phyloP scores from a whole-genome alignment of 2,888 invertebrate species.

The Tortrix viridana region DNA sequence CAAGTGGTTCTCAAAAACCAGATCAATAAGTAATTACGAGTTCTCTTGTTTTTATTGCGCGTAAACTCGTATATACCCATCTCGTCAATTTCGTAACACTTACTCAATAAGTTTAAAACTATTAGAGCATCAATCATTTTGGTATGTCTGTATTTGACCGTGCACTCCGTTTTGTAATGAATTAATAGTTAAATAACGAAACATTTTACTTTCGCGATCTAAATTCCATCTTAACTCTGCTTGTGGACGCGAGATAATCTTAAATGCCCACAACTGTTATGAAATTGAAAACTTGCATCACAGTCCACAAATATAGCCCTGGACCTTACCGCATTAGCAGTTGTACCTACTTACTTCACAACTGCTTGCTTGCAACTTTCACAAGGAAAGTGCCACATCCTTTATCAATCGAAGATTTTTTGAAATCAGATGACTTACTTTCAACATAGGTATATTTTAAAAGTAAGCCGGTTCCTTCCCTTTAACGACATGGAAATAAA shows the following conservation, averaged over 20 bases:
- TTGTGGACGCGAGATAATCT: constrained; percentile 46
- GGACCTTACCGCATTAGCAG: not conserved
- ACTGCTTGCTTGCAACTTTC: too few species aligned
- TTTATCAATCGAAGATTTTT: too few species aligned
- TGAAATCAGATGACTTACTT: too few species aligned
- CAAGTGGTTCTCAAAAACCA: too few species aligned
- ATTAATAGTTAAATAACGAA: constrained; percentile 41
- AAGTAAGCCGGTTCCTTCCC: too few species aligned
- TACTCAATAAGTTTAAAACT: constrained; percentile 42
- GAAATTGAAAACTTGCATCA: constrained; percentile 42
- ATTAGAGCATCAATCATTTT: constrained; percentile 50
- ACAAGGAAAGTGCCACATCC: too few species aligned
- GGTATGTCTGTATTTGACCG: constrained; percentile 44
- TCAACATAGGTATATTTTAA: too few species aligned
- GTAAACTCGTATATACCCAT: constrained; percentile 12
- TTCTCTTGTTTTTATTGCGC: constrained; percentile 12
- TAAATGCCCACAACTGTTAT: constrained; percentile 42
- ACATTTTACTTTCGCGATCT: constrained; percentile 56
- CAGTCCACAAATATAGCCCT: constrained; percentile 9
- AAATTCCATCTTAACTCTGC: constrained; percentile 52
- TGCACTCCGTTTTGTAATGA: constrained; percentile 46
- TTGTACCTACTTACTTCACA: too few species aligned
- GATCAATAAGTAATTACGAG: not conserved
- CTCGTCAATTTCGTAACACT: constrained; percentile 41
- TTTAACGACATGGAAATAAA: too few species aligned